Evolutionary conservation across 2,888 invertebrate species (phyloP).

Genomic region (Brassicogethes aeneus): DNA sequence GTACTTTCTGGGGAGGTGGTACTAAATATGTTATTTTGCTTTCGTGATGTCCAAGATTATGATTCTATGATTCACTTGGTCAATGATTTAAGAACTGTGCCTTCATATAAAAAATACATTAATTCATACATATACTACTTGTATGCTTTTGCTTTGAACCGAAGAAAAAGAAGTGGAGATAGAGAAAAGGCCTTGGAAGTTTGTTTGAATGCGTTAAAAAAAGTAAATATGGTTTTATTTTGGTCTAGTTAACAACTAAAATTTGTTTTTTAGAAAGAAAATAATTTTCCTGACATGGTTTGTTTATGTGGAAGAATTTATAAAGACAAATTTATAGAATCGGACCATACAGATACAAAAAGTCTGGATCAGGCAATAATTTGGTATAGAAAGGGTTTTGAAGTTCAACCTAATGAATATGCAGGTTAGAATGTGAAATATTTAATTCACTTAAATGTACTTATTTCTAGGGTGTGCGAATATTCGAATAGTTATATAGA

Average conservation of each 20-base stretch:
- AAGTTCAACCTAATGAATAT: slow-evolving; percentile 97
- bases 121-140: slow-evolving; percentile 87
- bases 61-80: slow-evolving; percentile 96
- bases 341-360: slow-evolving; percentile 78
- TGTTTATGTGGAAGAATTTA: slow-evolving; percentile 97
- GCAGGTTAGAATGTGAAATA: slow-evolving; percentile 60
- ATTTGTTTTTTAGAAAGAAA: slow-evolving; percentile 65
- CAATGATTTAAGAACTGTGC: slow-evolving; percentile 84
- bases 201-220: slow-evolving; percentile 82
- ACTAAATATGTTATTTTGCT: slow-evolving; percentile 86
- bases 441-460: slow-evolving; percentile 4
- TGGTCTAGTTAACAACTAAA: too few species aligned
- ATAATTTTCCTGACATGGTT: slow-evolving; percentile 93
- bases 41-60: slow-evolving; percentile 87
- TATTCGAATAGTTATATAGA: too few species aligned
- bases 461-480: background rate
- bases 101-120: slow-evolving; percentile 79
- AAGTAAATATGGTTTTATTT: slow-evolving; percentile 24
- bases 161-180: slow-evolving; percentile 89
- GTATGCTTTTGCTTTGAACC: slow-evolving; percentile 95
- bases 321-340: slow-evolving; percentile 95
- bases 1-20: slow-evolving; percentile 94
- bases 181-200: slow-evolving; percentile 88
- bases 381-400: slow-evolving; percentile 97
- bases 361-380: slow-evolving; percentile 88